Conservation (phyloP, 1,140 invertebrate genomes). For the Drosophila chauvacae region DNA sequence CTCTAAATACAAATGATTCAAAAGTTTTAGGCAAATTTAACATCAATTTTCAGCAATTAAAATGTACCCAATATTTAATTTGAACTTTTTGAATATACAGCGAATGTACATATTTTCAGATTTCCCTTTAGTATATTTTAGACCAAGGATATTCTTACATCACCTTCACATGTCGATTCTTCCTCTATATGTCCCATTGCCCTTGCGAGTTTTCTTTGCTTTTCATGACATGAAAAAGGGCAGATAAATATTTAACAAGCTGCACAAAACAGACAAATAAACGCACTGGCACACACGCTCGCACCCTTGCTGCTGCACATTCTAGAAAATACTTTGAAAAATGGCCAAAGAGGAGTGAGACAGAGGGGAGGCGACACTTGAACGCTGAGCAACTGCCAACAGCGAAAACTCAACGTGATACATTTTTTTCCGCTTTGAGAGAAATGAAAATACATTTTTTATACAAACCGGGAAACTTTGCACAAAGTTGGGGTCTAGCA, state of each 20-base stretch:
- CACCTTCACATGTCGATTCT: not conserved
- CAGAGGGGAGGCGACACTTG: conserved; percentile 30
- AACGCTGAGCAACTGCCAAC: conserved; percentile 55
- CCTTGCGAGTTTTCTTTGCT: conserved; percentile 8
- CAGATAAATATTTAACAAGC: conserved; percentile 68
- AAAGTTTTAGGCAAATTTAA: no score
- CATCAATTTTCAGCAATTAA: not conserved
- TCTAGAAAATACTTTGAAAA: conserved; percentile 31
- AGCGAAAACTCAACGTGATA: conserved; percentile 54
- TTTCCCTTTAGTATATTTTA: no score
- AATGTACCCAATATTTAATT: no score
- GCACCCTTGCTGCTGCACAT: conserved; percentile 9
- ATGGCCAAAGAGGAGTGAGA: conserved; percentile 1
- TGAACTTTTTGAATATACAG: no score
- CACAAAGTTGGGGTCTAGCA: conserved; percentile 17
- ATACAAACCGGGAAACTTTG: conserved; percentile 26
- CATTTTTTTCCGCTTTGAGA: conserved; percentile 36
- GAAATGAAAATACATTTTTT: conserved; percentile 53
- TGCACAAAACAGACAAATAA: conserved; percentile 45
- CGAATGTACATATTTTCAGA: no score
- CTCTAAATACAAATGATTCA: not conserved
- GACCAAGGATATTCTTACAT: not conserved
- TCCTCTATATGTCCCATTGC: conserved; percentile 5
- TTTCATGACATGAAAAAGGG: conserved; percentile 48
- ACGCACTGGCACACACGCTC: conserved; percentile 18